phyloP scores from a whole-genome alignment of 2,888 invertebrate species.

The Epsilonema sp. region DNA sequence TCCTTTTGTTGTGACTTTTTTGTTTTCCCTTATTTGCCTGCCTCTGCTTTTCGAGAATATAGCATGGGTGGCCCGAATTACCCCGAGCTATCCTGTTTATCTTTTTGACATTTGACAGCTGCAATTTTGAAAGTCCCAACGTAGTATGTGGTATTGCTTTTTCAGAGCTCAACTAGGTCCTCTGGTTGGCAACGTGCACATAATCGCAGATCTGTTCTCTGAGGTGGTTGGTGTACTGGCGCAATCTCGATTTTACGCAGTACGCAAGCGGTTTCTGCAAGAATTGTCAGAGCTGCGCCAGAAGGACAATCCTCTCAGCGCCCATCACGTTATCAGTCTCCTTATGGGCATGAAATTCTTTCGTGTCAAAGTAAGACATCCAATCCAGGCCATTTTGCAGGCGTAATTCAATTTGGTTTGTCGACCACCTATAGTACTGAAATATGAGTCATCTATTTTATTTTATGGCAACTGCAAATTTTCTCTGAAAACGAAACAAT shows the following conservation, averaged over 20 bases:
- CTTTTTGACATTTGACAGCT: no score
- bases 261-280: constrained; percentile 68
- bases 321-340: constrained; percentile 83
- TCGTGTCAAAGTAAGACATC: constrained; percentile 49
- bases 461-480: no score
- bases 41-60: no score
- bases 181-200: constrained; percentile 83
- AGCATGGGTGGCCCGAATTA: no score
- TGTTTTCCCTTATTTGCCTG: neutral
- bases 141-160: constrained; percentile 9
- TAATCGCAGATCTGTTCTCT: constrained; percentile 90
- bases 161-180: constrained; percentile 64
- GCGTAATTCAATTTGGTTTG: no score
- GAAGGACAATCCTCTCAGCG: constrained; percentile 59
- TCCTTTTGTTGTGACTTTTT: neutral
- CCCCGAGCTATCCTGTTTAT: no score
- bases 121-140: no score
- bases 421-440: no score
- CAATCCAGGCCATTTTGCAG: no score
- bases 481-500: no score
- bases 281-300: constrained; percentile 67
- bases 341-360: constrained; percentile 99
- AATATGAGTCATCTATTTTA: no score
- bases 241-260: constrained; percentile 49
- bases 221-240: constrained; percentile 43